Evolutionary conservation across 2,888 invertebrate genomes (phyloP), one percentile per base, ranked within the genome.

Genomic region (Mythimna impura): DNA sequence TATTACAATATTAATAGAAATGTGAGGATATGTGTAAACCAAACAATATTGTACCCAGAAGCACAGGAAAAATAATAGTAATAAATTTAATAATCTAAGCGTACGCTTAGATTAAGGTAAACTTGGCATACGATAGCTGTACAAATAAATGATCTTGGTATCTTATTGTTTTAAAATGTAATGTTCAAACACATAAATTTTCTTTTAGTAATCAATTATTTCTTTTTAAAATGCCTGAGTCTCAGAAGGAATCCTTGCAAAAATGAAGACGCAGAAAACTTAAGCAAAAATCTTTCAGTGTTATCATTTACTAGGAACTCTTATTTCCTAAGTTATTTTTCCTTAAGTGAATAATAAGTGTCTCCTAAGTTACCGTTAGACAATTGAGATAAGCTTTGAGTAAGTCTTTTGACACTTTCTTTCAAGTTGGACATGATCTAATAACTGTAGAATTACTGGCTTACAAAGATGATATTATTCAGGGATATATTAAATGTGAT

Each of bases 371-470:
- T 77, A 20, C 66, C 63, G 52, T 55, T 25, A 57, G 22, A 50
- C 34, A 64, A 52, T n/a, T 12, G 17, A 50, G 80, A 79, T 67
- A 54, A 73, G 22, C 57, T 66, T 50, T 30, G 1, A 57, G 30
- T 36, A 17, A 36, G 20, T 10, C 58, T 58, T 62, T 54, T 52
- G 30, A 60, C 12, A 34, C 22, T 61, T n/a, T n/a, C n/a, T n/a
- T 52, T 63, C 14, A 12, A 40, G 17, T 60, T 17, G 34, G 30
- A 50, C 30, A 40, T 54, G 36, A 8, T 30, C 22, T 78, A 22
- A 57, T 57, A 43, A 52, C 30, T 12, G 47, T 20, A 47, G 17
- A 47, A 47, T 17, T 50, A 30, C 52, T 50, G 6, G 47, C 8
- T 62, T 43, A 43, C 12, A 4, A 50, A 25, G 17, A 52, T 36